A percentile compares a stretch with the other conserved stretches of the same genome.
These are phyloP conservation scores for Pelecanoides urinatrix DNA, from an alignment of 2,113 vertebrate genomes.

Conservation along the genomic window DNA sequence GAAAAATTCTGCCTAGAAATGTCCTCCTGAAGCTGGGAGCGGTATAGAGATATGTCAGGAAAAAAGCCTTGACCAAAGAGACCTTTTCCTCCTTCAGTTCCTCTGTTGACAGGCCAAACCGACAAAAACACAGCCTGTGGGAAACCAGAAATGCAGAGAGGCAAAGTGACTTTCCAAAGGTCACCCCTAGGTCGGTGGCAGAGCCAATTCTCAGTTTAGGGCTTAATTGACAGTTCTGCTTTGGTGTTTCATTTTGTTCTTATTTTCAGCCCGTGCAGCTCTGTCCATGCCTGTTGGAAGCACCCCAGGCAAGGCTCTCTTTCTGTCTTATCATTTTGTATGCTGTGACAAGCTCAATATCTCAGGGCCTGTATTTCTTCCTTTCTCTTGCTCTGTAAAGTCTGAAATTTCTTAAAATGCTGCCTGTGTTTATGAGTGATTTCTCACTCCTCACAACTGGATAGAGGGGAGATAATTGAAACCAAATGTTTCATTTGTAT, in stretches of 20 bases:
- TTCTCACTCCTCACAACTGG: conserved; percentile 12
- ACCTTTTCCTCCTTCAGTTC: not conserved
- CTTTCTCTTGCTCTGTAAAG: not conserved
- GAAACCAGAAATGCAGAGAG: not conserved
- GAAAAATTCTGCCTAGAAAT: not conserved
- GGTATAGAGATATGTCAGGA: not conserved
- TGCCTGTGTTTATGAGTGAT: conserved; percentile 12
- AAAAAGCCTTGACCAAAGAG: not conserved
- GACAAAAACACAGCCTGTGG: not conserved
- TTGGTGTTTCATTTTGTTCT: not conserved
- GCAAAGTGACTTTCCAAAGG: not conserved
- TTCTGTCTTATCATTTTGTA: not conserved
- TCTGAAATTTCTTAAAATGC: conserved; percentile 1
- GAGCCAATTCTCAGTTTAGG: not conserved
- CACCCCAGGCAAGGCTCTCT: not conserved
- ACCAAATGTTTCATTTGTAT: conserved; percentile 44
- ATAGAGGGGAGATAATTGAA: conserved; percentile 32
- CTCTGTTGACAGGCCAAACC: not conserved
- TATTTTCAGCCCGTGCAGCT: not conserved
- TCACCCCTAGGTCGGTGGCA: not conserved
- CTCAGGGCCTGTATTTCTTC: not conserved
- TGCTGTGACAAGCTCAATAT: not conserved
- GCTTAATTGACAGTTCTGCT: not conserved
- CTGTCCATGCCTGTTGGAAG: not conserved
- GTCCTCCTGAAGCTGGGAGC: not conserved